These are phyloP conservation scores for Drosophila cardini DNA, from an alignment of 1,140 invertebrate species.

Conservation along the genomic window DNA sequence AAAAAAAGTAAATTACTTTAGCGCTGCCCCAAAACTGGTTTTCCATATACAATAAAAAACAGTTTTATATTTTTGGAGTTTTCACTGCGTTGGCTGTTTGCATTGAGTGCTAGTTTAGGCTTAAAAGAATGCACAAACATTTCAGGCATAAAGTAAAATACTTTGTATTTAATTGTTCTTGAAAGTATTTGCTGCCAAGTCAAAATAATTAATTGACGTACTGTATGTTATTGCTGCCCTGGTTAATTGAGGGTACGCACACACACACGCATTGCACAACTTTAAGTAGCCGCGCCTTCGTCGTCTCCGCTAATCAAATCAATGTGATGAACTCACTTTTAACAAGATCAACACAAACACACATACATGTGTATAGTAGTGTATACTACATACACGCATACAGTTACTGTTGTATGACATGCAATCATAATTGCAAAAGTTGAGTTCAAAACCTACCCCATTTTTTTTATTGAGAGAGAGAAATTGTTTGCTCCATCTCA, in stretches of 20 bases:
- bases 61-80: slow-evolving; percentile 32
- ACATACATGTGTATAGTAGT: slow-evolving; percentile 7
- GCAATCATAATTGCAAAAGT: slow-evolving; percentile 53
- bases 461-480: slow-evolving; percentile 16
- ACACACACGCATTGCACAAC: slow-evolving; percentile 56
- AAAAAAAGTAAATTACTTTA: slow-evolving; percentile 32
- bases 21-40: slow-evolving; percentile 38
- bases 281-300: slow-evolving; percentile 37
- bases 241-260: slow-evolving; percentile 63
- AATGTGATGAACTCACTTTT: slow-evolving; percentile 55
- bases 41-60: slow-evolving; percentile 34
- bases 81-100: slow-evolving; percentile 58
- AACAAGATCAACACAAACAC: slow-evolving; percentile 41
- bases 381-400: slow-evolving; percentile 1
- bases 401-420: slow-evolving; percentile 18
- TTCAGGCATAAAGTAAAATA: neutral
- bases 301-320: slow-evolving; percentile 42
- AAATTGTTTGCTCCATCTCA: slow-evolving; percentile 1
- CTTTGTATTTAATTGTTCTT: neutral
- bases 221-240: slow-evolving; percentile 46
- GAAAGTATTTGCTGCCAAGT: too few relatives aligned
- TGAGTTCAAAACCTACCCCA: slow-evolving; percentile 57
- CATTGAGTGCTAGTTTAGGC: slow-evolving; percentile 48
- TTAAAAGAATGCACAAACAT: neutral
- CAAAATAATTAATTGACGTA: neutral